Percentiles rank a stretch among this genome's conserved stretches.
Evolutionary conservation across 2,113 vertebrate species (phyloP).

Genomic region (Cyphomyrus discorhynchus): DNA sequence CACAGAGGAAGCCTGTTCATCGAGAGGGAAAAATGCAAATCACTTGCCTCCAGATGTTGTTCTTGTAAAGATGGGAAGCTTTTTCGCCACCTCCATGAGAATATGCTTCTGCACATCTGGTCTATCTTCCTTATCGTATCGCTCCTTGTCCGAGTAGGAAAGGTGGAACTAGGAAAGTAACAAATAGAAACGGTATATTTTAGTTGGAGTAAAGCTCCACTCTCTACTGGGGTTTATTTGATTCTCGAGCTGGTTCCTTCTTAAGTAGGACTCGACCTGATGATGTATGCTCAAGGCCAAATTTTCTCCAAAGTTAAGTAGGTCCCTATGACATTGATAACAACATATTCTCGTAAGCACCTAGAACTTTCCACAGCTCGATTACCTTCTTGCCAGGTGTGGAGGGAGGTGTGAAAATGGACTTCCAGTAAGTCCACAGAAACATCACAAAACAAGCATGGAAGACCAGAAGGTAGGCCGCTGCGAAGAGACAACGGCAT

Average conservation of each 20-base stretch:
- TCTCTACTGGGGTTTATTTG: not conserved
- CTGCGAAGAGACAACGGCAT: constrained; percentile 52
- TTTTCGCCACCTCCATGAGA: constrained; percentile 79
- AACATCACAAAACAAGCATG: constrained; percentile 93
- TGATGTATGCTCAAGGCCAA: not conserved
- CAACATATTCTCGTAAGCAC: not conserved
- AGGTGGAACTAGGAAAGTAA: constrained; percentile 74
- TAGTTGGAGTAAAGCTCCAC: not conserved
- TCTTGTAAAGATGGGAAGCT: constrained; percentile 81
- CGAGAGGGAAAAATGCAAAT: not conserved
- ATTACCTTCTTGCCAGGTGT: constrained; percentile 88
- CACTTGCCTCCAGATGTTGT: constrained; percentile 79
- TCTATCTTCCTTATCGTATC: constrained; percentile 85
- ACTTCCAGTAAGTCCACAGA: constrained; percentile 95
- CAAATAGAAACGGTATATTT: not conserved
- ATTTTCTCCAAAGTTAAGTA: not conserved
- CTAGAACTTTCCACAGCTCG: not conserved
- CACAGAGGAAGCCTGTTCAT: not conserved
- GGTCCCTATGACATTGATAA: not conserved
- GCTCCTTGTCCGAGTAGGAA: constrained; percentile 84
- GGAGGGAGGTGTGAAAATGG: constrained; percentile 85
- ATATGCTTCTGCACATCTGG: constrained; percentile 91
- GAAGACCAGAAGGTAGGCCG: constrained; percentile 81
- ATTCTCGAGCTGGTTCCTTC: not conserved
- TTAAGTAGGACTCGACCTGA: not conserved